These are phyloP conservation scores for Cydia strobilella DNA, from an alignment of 1,140 invertebrate genomes.

Conservation along the genomic window DNA sequence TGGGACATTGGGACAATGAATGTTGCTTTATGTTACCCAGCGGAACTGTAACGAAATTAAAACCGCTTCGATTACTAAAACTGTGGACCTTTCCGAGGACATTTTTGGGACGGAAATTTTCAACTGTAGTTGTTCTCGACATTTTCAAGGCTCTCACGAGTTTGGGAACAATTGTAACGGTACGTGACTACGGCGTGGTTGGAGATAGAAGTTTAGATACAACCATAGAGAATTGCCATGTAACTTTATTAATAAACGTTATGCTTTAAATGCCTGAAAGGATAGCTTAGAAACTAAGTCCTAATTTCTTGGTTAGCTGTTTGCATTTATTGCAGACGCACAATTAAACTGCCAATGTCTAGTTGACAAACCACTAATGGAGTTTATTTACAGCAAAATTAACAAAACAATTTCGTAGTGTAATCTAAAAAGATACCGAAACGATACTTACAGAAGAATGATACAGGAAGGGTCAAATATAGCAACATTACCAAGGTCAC, in stretches of 20 bases:
- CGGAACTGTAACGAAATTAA: conserved; percentile 30
- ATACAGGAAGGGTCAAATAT: no score
- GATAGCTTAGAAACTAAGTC: no score
- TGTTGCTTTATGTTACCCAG: conserved; percentile 16
- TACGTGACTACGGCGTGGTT: conserved; percentile 1
- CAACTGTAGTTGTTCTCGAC: background rate
- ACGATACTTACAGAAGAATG: no score
- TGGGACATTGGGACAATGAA: conserved; percentile 8
- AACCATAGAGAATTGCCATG: background rate
- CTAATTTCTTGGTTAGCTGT: no score
- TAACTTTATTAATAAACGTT: background rate
- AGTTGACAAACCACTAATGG: no score
- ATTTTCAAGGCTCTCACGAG: background rate
- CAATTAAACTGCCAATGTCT: no score
- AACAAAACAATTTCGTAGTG: no score
- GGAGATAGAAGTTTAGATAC: background rate
- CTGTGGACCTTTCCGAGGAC: background rate
- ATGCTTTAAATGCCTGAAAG: background rate
- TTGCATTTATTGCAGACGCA: no score
- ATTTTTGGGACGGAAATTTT: conserved; percentile 27
- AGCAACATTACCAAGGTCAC: no score
- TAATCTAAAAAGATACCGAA: no score
- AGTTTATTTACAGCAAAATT: no score
- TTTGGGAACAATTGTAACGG: background rate
- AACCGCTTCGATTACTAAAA: conserved; percentile 27